phyloP scores from a whole-genome alignment of 2,888 invertebrate species.

The Temnothorax rugatulus region DNA sequence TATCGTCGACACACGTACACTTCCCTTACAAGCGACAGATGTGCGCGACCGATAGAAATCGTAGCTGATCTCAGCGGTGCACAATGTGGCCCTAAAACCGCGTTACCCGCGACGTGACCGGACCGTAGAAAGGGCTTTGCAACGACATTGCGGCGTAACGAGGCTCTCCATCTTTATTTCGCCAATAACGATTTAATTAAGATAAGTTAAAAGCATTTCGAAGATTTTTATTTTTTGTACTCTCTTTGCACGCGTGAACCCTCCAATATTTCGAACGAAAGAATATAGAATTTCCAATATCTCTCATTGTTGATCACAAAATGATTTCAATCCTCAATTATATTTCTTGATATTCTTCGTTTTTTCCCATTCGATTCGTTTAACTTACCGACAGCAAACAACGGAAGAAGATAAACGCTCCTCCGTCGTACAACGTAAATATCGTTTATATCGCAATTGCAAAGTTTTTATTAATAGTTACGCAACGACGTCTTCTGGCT shows the following conservation, averaged over 20 bases:
- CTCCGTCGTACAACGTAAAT: conserved; percentile 33
- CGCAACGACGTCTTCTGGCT: conserved; percentile 36
- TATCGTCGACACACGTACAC: conserved; percentile 44
- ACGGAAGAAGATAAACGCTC: conserved; percentile 47
- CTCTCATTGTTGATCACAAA: neutral
- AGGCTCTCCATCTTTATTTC: conserved; percentile 4
- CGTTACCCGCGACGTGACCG: conserved; percentile 46
- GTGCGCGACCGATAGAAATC: conserved; percentile 50
- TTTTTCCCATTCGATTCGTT: conserved; percentile 36
- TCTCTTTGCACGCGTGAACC: neutral
- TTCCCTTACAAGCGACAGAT: conserved; percentile 51
- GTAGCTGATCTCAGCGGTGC: conserved; percentile 48
- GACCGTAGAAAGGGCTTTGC: conserved; percentile 32
- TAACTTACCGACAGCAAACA: conserved; percentile 51
- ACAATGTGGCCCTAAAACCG: conserved; percentile 46
- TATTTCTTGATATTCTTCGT: neutral
- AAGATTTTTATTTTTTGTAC: neutral
- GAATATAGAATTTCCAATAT: neutral
- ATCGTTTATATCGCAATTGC: conserved; percentile 48
- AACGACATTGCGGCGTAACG: conserved; percentile 9
- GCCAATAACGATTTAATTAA: neutral
- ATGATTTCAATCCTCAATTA: conserved; percentile 9
- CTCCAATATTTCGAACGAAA: neutral
- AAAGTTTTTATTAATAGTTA: conserved; percentile 56
- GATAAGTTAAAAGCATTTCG: neutral